Base-by-base conservation (phyloP, 2,888 invertebrate genomes). In the Himalopsyche japonica region DNA sequence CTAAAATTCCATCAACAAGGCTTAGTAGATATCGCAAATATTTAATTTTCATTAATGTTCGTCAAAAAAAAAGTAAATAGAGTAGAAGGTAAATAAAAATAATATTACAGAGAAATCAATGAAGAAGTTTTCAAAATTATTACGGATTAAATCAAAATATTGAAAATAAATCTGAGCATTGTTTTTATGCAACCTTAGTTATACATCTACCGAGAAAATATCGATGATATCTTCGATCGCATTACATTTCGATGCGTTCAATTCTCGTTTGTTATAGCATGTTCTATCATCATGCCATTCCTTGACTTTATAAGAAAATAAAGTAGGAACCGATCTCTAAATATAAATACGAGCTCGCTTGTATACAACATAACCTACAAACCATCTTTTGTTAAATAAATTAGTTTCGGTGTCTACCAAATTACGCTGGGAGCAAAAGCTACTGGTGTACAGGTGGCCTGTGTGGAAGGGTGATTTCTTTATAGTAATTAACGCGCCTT, bases 351-450 rank as follows among this genome's bases (percentile, higher is more conserved):
- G 81, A 81, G 80, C 84, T 80, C 78, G 83, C 81, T 70, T 64
- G 76, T 78, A 82, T 85, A 86, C 76, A 64, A 83, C 86, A 84
- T 92, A 91, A 91, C 91, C 90, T 91, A 90, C 91, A 91, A 91
- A 88, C 90, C 89, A 90, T 90, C 91, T 92, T 92, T 92, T 92
- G 92, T 92, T 91, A 92, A 92, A 92, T 92, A 92, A 92, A 92
- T 92, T 92, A 92, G 92, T 91, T 92, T 92, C 92, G 92, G 92
- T 92, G 91, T 92, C 92, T 92, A 93, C 92, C 92, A 93, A 92
- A 92, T 93, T 93, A 93, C 92, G 92, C 92, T 90, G 90, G 79
- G 83, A 85, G 83, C 79, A 76, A 37, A n/a, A 88, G 90, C 85
- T 86, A 82, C 82, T 80, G 84, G 76, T 20, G 80, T 84, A 83